phyloP scores from a whole-genome alignment of 2,888 invertebrate genomes.

The Tinea trinotella region DNA sequence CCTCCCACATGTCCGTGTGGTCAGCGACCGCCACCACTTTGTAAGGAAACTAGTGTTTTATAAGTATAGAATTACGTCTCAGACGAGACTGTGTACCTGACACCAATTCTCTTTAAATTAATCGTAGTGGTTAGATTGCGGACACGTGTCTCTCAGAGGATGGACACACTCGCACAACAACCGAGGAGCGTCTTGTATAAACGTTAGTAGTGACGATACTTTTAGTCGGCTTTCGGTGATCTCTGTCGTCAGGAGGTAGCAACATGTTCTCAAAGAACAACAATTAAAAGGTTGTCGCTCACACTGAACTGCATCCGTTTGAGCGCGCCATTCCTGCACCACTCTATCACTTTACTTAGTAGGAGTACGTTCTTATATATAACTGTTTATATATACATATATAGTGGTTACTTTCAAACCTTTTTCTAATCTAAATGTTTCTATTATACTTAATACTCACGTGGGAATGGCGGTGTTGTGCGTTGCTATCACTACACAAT shows the following conservation, averaged over 20 bases:
- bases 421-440: constrained; percentile 11
- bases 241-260: constrained; percentile 37
- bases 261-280: neutral
- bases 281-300: neutral
- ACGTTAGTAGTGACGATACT: constrained; percentile 58
- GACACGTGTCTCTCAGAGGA: constrained; percentile 10
- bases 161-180: constrained; percentile 3
- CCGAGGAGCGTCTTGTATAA: constrained; percentile 30
- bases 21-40: constrained; percentile 30
- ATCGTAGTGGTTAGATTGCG: constrained; percentile 23
- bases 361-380: constrained; percentile 4
- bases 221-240: constrained; percentile 70
- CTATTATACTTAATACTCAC: neutral
- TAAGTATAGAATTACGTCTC: constrained; percentile 34
- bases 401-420: neutral
- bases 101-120: constrained; percentile 25
- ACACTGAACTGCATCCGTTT: neutral
- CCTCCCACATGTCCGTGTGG: neutral
- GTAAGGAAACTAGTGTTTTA: constrained; percentile 16
- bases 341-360: neutral
- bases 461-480: constrained; percentile 4
- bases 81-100: constrained; percentile 60
- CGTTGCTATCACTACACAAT: constrained; percentile 44
- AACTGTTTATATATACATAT: constrained; percentile 2
- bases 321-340: constrained; percentile 6